Evolutionary conservation across 1,140 invertebrate genomes (phyloP).

Genomic region (Metopolophium dirhodum): DNA sequence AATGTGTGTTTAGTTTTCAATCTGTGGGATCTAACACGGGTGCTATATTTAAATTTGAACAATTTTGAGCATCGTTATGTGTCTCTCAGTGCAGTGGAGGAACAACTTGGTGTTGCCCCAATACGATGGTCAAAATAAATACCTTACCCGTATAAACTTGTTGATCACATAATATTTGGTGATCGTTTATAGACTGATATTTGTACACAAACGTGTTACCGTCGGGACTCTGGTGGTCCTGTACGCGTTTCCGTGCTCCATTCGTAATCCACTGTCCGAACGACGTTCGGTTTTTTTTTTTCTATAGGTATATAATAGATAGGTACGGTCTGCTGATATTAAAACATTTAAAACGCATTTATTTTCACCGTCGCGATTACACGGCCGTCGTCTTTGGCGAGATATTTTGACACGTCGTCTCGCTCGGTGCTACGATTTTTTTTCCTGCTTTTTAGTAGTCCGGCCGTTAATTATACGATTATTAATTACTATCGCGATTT

Average conservation of each 20-base stretch:
- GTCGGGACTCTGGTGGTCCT: not conserved
- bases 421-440: not conserved
- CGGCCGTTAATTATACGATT: constrained; percentile 12
- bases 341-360: constrained; percentile 1
- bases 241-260: not conserved
- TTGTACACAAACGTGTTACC: not conserved
- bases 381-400: not conserved
- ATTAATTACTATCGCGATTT: constrained; percentile 19
- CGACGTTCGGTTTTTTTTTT: not conserved
- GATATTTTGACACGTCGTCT: constrained; percentile 27
- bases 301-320: not conserved
- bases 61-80: not conserved
- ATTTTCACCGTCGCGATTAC: not conserved
- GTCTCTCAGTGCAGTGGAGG: not conserved
- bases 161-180: not conserved
- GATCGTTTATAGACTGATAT: not conserved
- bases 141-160: not conserved
- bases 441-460: not conserved
- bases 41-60: not conserved
- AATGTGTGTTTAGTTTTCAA: not conserved
- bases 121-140: not conserved
- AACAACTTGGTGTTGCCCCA: not conserved
- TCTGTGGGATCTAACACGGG: not conserved
- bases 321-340: not conserved
- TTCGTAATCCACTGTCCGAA: not conserved